Base-by-base conservation (phyloP, 2,797 vertebrate genomes). In the Macropodus opercularis region DNA sequence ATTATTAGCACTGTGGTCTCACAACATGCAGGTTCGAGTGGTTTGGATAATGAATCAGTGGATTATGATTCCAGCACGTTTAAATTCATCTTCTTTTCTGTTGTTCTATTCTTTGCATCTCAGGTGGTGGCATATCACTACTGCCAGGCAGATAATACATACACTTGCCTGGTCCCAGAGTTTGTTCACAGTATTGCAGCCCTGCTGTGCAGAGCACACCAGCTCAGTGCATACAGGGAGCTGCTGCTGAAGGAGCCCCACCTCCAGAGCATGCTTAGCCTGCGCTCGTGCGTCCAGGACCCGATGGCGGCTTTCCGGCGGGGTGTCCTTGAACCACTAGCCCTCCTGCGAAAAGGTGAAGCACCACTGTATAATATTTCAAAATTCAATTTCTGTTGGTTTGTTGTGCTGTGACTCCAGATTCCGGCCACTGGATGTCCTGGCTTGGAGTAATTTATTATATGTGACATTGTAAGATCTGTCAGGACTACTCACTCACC, bases 41-140 rank as follows among this genome's bases (percentile, higher is more conserved):
- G n/a, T n/a, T n/a, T n/a, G n/a, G n/a, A n/a, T n/a, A n/a, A n/a
- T n/a, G n/a, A n/a, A n/a, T n/a, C n/a, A n/a, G n/a, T n/a, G n/a
- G n/a, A n/a, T n/a, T n/a, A 1, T 26, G 7, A 49, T 47, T n/a
- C 13, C 21, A 3, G 18, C 11, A 18, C 58, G 19, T 59, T 62
- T 47, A 9, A 38, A 53, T 36, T 23, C 1, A 19, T 13, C 0
- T 1, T 9, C 10, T 51, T 5, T 39, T 57, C 18, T 38, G 3
- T 24, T 13, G 27, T 21, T 63, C 14, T 34, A 5, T 23, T 19
- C 8, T 43, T 41, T 66, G 46, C 61, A 22, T 62, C 70, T 0
- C 83, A 99, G 98, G 98, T 99, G 0, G 96, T 98, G 78, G 97
- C 97, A 1, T 99, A 99, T 83, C 98, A 99, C 83, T 99, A 98